These are phyloP conservation scores for Loripinus fragilis DNA, from an alignment of 2,888 invertebrate genomes.

Conservation along the genomic window DNA sequence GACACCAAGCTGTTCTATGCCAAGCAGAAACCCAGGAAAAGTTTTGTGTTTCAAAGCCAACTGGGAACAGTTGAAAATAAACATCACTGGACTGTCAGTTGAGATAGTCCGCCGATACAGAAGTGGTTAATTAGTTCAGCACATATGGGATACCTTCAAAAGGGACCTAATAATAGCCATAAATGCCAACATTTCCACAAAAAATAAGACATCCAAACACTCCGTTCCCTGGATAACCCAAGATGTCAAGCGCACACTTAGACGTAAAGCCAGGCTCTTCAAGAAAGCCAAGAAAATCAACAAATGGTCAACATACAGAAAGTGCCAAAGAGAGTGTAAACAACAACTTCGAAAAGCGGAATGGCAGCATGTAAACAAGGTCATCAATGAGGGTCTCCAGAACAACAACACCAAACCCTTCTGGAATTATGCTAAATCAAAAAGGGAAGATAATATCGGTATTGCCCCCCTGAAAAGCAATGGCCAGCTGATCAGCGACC, in stretches of 20 bases:
- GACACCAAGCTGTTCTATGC: conserved; percentile 34
- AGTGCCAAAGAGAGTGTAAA: conserved; percentile 27
- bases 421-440: conserved; percentile 39
- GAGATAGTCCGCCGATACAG: neutral
- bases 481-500: conserved; percentile 35
- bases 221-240: neutral
- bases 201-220: neutral
- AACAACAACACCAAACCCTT: conserved; percentile 36
- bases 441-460: conserved; percentile 31
- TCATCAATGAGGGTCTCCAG: conserved; percentile 27
- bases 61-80: conserved; percentile 28
- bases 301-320: conserved; percentile 25
- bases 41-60: conserved; percentile 37
- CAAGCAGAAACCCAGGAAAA: conserved; percentile 32
- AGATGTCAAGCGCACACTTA: neutral
- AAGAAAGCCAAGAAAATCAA: conserved; percentile 20
- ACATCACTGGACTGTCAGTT: neutral
- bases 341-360: conserved; percentile 33
- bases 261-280: conserved; percentile 14
- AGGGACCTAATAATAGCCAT: neutral
- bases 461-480: conserved; percentile 36
- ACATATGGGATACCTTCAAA: conserved; percentile 25
- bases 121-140: neutral
- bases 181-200: conserved; percentile 14
- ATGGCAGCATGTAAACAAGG: conserved; percentile 33